phyloP scores from a whole-genome alignment of 2,888 invertebrate species.

The Heterodera filipjevi region DNA sequence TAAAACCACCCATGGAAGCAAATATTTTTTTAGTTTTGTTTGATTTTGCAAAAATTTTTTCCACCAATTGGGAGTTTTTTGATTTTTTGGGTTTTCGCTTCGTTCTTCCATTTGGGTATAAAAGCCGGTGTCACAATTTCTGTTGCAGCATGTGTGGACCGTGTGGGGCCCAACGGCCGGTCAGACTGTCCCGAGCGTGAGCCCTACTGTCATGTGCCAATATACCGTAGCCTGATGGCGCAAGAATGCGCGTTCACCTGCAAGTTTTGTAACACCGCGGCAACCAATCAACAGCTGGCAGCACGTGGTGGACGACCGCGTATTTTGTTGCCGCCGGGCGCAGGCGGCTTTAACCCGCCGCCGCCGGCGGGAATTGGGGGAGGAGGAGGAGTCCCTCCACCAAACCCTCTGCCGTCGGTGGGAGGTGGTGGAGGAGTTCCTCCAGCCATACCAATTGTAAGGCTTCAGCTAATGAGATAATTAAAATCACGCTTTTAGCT shows the following conservation, averaged over 20 bases:
- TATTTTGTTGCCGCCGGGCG: background rate
- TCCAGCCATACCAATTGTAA: no score
- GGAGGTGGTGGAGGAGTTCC: no score
- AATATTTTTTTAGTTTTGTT: no score
- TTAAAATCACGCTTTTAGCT: no score
- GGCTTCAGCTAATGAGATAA: no score
- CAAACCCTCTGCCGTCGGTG: no score
- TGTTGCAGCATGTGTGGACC: background rate
- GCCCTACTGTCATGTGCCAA: background rate
- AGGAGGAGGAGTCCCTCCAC: no score
- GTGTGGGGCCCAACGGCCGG: background rate
- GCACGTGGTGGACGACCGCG: background rate
- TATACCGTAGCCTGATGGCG: constrained; percentile 4
- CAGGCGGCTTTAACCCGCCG: background rate
- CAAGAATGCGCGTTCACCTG: constrained; percentile 26
- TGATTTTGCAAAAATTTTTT: no score
- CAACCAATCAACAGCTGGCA: background rate
- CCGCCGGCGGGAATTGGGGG: no score
- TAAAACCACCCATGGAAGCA: no score
- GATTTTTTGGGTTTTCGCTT: background rate
- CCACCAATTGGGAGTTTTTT: background rate
- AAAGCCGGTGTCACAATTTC: no score
- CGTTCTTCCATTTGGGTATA: background rate
- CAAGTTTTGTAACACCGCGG: background rate
- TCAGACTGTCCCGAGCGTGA: constrained; percentile 1